Percentiles rank a stretch among this genome's conserved stretches.
Evolutionary conservation across 2,113 vertebrate species (phyloP).

Genomic region (Spizaetus ornatus): DNA sequence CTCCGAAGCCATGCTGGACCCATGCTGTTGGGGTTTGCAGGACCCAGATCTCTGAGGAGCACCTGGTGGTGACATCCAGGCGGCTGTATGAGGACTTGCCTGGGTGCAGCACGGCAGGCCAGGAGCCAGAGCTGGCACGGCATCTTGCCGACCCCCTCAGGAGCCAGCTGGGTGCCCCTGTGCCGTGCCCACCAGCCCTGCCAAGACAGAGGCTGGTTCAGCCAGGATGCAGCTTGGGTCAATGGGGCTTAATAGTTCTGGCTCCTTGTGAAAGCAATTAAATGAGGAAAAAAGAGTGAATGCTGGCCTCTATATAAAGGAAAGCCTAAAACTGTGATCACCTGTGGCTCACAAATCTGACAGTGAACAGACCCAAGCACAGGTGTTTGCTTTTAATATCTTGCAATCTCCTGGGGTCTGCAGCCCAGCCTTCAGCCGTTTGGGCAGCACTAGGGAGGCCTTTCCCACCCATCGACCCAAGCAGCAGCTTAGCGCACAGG

Average conservation of each 20-base stretch:
- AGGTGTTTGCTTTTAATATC: background rate
- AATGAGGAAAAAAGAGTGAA: background rate
- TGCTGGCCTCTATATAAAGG: background rate
- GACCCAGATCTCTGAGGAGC: background rate
- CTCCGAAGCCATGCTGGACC: background rate
- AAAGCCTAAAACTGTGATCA: background rate
- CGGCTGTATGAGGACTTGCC: background rate
- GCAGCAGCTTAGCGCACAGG: background rate
- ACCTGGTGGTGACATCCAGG: background rate
- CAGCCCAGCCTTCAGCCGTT: background rate
- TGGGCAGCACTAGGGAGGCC: background rate
- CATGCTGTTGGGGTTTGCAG: background rate
- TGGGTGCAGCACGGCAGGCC: background rate
- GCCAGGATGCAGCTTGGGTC: background rate
- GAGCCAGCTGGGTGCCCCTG: background rate
- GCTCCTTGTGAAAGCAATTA: background rate
- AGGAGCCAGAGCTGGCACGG: background rate
- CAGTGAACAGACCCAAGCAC: background rate
- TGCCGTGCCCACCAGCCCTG: fast-evolving
- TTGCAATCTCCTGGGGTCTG: background rate
- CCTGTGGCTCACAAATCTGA: background rate
- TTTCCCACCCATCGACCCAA: fast-evolving
- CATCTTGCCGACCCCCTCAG: background rate
- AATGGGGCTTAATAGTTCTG: background rate
- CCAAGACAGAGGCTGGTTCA: background rate